Base-by-base conservation (phyloP, 35 echinoderm and acorn worm genomes). In the Hemicentrotus pulcherrimus region DNA sequence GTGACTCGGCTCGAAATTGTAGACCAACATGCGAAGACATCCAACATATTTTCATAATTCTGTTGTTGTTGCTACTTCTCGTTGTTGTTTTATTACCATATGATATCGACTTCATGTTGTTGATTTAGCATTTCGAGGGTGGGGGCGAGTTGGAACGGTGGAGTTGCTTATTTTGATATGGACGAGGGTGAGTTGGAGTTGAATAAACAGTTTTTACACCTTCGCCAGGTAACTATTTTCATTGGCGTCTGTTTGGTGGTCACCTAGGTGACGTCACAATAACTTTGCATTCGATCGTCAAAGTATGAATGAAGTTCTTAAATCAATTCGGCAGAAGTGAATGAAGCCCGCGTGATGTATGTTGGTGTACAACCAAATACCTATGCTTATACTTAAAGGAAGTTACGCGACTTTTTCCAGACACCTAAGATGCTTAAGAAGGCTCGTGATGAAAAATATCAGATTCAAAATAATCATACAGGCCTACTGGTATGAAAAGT, bases 161-260 rank as follows among this genome's bases (percentile, higher is more conserved):
- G 65, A 78, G 65, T 28, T 78, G 65, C 65, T 78, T 78, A 78
- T 78, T 78, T 78, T 78, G 65, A 78, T 78, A 78, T 78, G 4
- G 65, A 78, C 28, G 24, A 78, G 18, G 18, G 65, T 78, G n/a
- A 28, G 65, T 28, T 28, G 65, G 65, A 78, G 5, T 78, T 78
- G 65, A 78, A 78, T 78, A 78, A 78, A n/a, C 65, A 78, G 28
- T 78, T 28, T 6, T n/a, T 78, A 28, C 65, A 28, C 19, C 65
- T 78, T 78, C 65, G 65, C 19, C 65, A 78, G 65, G 65, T 78
- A 78, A 78, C 65, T 78, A n/a, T 78, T 78, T 78, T 78, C 19
- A 78, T 78, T 78, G 65, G 65, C 22, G 19, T 78, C 65, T 78
- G 65, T 78, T 78, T 78, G 65, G 19, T 78, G 65, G 65, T 78